Evolutionary conservation across 2,888 invertebrate genomes (phyloP).

Genomic region (Atrina japonica): DNA sequence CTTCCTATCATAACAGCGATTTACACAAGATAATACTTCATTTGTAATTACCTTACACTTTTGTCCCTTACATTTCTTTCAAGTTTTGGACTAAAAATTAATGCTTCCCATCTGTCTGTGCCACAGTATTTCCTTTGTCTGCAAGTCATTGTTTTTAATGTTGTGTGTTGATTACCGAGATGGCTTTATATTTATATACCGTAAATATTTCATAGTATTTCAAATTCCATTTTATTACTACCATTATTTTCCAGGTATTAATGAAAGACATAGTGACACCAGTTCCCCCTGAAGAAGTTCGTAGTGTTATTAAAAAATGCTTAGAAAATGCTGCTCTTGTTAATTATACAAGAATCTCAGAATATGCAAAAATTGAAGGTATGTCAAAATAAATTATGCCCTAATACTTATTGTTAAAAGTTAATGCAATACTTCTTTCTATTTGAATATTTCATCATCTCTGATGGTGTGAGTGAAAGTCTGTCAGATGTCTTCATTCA

Average conservation of each 20-base stretch:
- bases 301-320: constrained; percentile 97
- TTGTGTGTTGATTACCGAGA: not conserved
- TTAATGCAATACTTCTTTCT: not conserved
- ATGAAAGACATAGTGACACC: constrained; percentile 99
- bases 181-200: not conserved
- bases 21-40: too few species aligned
- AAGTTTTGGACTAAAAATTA: too few species aligned
- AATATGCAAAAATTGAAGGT: constrained; percentile 99
- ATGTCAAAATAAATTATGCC: too few species aligned
- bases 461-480: too few species aligned
- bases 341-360: constrained; percentile 97
- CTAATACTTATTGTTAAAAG: not conserved
- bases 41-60: too few species aligned
- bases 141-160: not conserved
- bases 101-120: too few species aligned
- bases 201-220: not conserved
- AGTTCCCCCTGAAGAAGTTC: constrained; percentile 96
- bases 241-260: constrained; percentile 86
- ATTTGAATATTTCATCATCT: not conserved
- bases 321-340: constrained; percentile 98
- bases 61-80: too few species aligned
- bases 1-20: too few species aligned
- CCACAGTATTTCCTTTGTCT: not conserved
- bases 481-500: too few species aligned
- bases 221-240: not conserved